phyloP scores from a whole-genome alignment of 2,113 vertebrate genomes.

The Menura novaehollandiae region DNA sequence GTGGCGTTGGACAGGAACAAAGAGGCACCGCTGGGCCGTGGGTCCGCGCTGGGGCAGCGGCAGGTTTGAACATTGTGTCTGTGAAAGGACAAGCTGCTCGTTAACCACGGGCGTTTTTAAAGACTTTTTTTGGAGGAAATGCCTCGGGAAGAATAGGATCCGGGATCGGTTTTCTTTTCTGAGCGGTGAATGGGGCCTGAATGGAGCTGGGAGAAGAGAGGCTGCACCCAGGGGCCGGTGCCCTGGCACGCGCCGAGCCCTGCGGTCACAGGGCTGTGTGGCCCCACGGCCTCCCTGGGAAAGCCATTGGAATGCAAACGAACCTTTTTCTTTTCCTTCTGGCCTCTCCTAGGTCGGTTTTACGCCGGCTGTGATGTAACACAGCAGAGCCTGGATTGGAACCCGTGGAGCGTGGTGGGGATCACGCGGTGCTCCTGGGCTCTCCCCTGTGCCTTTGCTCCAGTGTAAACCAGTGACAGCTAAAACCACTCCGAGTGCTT shows the following conservation, averaged over 20 bases:
- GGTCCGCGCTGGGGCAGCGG: neutral
- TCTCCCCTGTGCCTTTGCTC: neutral
- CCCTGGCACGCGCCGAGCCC: neutral
- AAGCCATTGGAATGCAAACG: conserved; percentile 5
- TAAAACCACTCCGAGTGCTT: neutral
- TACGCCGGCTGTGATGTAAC: neutral
- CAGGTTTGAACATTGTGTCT: conserved; percentile 17
- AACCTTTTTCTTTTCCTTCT: neutral
- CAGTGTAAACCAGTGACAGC: neutral
- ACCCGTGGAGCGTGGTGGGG: neutral
- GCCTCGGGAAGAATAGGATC: neutral
- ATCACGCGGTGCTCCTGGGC: neutral
- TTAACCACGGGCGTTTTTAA: neutral
- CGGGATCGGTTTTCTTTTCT: neutral
- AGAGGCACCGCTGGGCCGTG: neutral
- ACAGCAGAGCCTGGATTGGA: neutral
- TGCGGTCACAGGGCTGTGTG: neutral
- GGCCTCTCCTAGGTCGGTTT: neutral
- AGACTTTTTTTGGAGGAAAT: conserved; percentile 9
- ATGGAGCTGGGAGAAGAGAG: neutral
- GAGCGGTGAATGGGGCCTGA: neutral
- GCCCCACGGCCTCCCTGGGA: neutral
- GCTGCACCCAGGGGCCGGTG: neutral
- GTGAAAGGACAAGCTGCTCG: conserved; percentile 38
- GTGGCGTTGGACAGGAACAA: neutral